These are phyloP conservation scores for Rhinoderma darwinii DNA, from an alignment of 2,113 vertebrate genomes.

Conservation along the genomic window DNA sequence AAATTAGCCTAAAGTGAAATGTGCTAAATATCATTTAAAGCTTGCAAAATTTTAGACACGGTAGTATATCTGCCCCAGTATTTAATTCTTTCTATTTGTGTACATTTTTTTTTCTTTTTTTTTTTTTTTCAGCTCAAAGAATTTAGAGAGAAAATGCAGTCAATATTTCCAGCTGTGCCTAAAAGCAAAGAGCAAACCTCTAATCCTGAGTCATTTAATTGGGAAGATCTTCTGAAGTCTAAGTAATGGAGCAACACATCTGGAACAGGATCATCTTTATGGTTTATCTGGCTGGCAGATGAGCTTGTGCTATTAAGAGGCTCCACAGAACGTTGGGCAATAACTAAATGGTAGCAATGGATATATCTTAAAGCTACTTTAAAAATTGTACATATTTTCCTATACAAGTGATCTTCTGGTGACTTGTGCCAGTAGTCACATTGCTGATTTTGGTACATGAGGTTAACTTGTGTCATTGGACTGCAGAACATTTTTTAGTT, in stretches of 20 bases:
- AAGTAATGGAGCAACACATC: constrained; percentile 70
- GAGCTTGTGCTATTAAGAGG: not conserved
- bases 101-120: constrained; percentile 47
- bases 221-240: constrained; percentile 82
- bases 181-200: constrained; percentile 68
- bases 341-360: not conserved
- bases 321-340: not conserved
- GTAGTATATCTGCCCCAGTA: too few relatives aligned
- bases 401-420: not conserved
- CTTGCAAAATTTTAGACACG: too few relatives aligned
- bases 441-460: too few relatives aligned
- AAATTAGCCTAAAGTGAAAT: too few relatives aligned
- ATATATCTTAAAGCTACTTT: not conserved
- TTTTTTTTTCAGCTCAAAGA: constrained; percentile 80
- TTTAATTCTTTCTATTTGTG: not conserved
- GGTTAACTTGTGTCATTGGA: not conserved
- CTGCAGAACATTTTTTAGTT: too few relatives aligned
- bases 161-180: constrained; percentile 84
- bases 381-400: not conserved
- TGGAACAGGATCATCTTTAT: not conserved
- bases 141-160: constrained; percentile 87
- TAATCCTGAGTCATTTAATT: constrained; percentile 69
- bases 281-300: constrained; percentile 1
- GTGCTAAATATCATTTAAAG: not conserved
- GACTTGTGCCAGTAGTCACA: not conserved